phyloP scores from a whole-genome alignment of 1,140 invertebrate genomes.

The Acyrthosiphon pisum region DNA sequence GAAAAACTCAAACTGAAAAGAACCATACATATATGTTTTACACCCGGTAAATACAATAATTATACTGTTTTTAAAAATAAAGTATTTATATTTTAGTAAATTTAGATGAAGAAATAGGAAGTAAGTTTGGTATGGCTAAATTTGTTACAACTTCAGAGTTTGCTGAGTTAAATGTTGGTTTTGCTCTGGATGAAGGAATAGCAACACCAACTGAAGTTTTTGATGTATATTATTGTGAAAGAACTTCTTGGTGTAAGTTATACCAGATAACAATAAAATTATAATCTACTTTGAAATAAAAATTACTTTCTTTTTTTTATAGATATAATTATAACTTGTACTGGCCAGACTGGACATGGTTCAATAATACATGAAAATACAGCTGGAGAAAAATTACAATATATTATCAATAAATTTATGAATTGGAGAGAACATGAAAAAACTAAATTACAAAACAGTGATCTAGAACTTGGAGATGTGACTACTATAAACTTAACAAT shows the following conservation, averaged over 20 bases:
- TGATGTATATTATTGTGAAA: constrained; percentile 79
- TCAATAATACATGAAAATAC: constrained; percentile 81
- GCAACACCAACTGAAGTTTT: constrained; percentile 72
- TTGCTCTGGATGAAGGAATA: constrained; percentile 89
- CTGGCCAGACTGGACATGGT: constrained; percentile 86
- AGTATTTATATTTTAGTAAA: constrained; percentile 53
- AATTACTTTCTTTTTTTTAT: constrained; percentile 50
- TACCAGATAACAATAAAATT: background rate
- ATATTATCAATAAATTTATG: constrained; percentile 80
- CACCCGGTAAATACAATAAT: constrained; percentile 71
- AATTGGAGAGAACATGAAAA: constrained; percentile 74
- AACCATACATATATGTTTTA: constrained; percentile 79
- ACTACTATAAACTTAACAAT: constrained; percentile 88
- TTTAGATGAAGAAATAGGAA: constrained; percentile 91
- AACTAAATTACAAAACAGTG: constrained; percentile 70
- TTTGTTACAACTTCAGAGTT: constrained; percentile 84
- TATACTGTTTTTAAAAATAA: constrained; percentile 11
- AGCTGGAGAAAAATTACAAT: constrained; percentile 82
- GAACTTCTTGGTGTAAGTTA: constrained; percentile 73
- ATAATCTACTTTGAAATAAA: background rate
- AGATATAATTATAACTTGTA: constrained; percentile 74
- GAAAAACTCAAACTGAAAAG: constrained; percentile 68
- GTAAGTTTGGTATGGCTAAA: constrained; percentile 79
- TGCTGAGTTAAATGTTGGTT: constrained; percentile 83
- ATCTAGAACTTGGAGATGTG: constrained; percentile 80